A percentile compares a stretch with the other conserved stretches of the same genome.
Evolutionary conservation across 2,113 vertebrate genomes (phyloP).

Genomic region (Macaca nemestrina): DNA sequence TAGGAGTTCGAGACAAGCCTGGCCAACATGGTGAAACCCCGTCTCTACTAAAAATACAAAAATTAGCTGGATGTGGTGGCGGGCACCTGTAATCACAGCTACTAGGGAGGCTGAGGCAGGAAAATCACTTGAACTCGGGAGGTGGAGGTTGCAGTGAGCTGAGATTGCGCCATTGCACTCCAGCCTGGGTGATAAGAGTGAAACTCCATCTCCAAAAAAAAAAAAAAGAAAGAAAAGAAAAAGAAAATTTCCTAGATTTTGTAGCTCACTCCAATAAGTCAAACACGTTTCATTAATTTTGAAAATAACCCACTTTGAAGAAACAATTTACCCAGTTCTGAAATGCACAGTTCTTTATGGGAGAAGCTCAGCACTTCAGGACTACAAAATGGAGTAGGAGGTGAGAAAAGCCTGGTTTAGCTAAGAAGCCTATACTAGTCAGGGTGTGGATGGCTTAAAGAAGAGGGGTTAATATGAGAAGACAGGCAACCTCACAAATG

Average conservation of each 20-base stretch:
- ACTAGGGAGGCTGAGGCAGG: too few species aligned
- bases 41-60: too few species aligned
- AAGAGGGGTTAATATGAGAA: neutral
- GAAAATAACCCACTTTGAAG: constrained; percentile 6
- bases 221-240: too few species aligned
- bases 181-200: too few species aligned
- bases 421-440: neutral
- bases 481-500: neutral
- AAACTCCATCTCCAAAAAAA: too few species aligned
- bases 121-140: too few species aligned
- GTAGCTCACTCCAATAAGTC: neutral
- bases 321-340: neutral
- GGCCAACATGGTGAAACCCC: too few species aligned
- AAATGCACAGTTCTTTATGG: neutral
- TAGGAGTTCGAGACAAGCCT: too few species aligned
- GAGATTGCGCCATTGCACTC: too few species aligned
- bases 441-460: neutral
- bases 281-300: neutral
- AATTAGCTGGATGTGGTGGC: too few species aligned
- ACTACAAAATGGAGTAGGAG: neutral
- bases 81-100: too few species aligned
- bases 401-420: neutral
- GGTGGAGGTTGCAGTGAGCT: too few species aligned
- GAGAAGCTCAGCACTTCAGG: neutral
- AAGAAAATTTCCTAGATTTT: neutral